Conservation (phyloP, 2,888 invertebrate genomes). For the Opisthograptis luteolata region DNA sequence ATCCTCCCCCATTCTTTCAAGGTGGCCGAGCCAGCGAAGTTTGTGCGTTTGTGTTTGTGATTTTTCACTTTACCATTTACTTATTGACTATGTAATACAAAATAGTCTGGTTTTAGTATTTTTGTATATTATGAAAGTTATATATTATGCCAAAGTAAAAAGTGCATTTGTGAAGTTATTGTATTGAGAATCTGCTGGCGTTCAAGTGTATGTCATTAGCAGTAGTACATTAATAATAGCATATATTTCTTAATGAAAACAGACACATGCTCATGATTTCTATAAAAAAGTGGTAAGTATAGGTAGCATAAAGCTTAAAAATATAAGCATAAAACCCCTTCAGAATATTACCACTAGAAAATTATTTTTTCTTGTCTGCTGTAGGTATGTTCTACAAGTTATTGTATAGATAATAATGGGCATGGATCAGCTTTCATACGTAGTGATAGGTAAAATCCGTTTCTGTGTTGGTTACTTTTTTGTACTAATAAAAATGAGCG, state of each 20-base stretch:
- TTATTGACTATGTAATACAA: slow-evolving; percentile 40
- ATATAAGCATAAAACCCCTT: too few species aligned
- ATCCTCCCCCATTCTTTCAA: too few species aligned
- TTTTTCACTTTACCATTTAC: slow-evolving; percentile 58
- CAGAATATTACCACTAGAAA: neutral
- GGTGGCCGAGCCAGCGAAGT: too few species aligned
- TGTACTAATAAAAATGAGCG: slow-evolving; percentile 70
- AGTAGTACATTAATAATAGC: slow-evolving; percentile 56
- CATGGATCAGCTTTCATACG: slow-evolving; percentile 71
- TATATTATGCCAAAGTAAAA: slow-evolving; percentile 75
- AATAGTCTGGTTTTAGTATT: too few species aligned
- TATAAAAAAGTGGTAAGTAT: too few species aligned
- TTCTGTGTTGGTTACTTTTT: slow-evolving; percentile 72
- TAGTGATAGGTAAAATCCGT: slow-evolving; percentile 75
- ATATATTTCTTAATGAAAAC: slow-evolving; percentile 71
- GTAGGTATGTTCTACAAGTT: neutral
- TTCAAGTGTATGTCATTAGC: slow-evolving; percentile 53
- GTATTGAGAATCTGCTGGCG: slow-evolving; percentile 63
- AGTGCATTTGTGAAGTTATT: slow-evolving; percentile 68
- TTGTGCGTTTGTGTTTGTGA: slow-evolving; percentile 51
- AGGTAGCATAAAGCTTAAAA: too few species aligned
- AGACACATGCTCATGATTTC: slow-evolving; percentile 68
- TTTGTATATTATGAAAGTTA: slow-evolving; percentile 53
- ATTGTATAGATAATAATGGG: slow-evolving; percentile 50
- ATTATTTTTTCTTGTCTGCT: slow-evolving; percentile 16